Evolutionary conservation across 2,888 invertebrate species (phyloP), one percentile per base, ranked within the genome.

Genomic region (Seladonia tumulorum): DNA sequence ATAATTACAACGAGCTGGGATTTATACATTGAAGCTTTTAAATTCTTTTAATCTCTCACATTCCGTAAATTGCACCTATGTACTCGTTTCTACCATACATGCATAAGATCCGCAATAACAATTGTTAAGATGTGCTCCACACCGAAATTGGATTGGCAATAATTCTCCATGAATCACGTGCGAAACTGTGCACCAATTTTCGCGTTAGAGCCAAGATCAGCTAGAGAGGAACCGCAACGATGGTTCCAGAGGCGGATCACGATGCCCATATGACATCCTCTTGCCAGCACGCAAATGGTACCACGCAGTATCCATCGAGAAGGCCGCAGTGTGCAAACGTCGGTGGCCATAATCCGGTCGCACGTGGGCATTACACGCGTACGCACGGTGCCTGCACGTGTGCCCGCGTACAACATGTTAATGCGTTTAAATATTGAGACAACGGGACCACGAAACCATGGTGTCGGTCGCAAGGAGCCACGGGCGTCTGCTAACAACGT

Each of bases 281-380:
- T 8, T 42, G 22, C 22, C 22, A 39, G 39, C 39, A 22, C 39
- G 39, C 39, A 35, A 68, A 68, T 22, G 39, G 39, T 16, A 12
- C 4, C 68, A 68, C 39, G 39, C 22, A 22, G 39, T 68, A 39
- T 18, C 39, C 39, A 68, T 39, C 39, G 22, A 39, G 39, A 68
- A 68, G 39, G 39, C 68, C 68, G 39, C 39, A 39, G 39, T 39
- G 68, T 68, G 83, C 76, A 83, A 77, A 84, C 83, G 77, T 22
- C 12, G 10, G 22, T 14, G 49, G 63, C 76, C 70, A 77, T 83
- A 84, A 84, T 84, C 83, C 77, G 77, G 49, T 70, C 49, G 77
- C 83, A 84, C 77, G 83, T 74, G 83, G 49, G 70, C 70, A 49
- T 70, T 73, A 77, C 47, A 77, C 77, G 77, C 60, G 79, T 79